A percentile compares a stretch with the other conserved stretches of the same genome.
Conservation (phyloP, 2,113 vertebrate genomes). For the Antigone vipio region DNA sequence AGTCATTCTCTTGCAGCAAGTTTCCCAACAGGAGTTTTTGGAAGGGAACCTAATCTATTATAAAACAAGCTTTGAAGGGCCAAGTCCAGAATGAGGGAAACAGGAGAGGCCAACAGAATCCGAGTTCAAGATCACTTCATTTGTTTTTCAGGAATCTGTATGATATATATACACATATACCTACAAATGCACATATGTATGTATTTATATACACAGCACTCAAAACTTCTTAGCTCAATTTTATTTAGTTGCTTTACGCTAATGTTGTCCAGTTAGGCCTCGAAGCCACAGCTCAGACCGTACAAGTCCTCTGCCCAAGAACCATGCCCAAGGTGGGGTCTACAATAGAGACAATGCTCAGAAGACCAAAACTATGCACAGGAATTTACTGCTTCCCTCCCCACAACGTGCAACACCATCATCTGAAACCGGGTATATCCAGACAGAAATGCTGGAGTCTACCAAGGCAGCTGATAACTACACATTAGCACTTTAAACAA, state of each 20-base stretch:
- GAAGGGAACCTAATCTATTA: not conserved
- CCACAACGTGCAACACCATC: accelerated
- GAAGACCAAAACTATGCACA: not conserved
- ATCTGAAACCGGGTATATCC: accelerated
- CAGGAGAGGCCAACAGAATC: not conserved
- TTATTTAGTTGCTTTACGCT: not conserved
- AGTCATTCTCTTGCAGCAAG: not conserved
- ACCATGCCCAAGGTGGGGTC: not conserved
- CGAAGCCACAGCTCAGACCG: not conserved
- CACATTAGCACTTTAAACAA: not conserved
- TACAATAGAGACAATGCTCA: not conserved
- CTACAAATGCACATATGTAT: not conserved
- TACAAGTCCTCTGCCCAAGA: not conserved
- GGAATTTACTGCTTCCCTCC: not conserved
- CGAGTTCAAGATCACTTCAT: not conserved
- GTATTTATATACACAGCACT: not conserved
- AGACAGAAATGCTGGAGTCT: not conserved
- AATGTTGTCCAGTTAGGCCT: not conserved
- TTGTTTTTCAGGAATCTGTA: not conserved
- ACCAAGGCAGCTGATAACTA: not conserved
- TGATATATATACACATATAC: accelerated
- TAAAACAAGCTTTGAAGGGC: not conserved
- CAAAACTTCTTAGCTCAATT: not conserved
- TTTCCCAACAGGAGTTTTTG: not conserved
- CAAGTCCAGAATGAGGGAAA: not conserved